Evolutionary conservation across 2,888 invertebrate species (phyloP), one percentile per base, ranked within the genome.

Genomic region (Odontomyia ornata): DNA sequence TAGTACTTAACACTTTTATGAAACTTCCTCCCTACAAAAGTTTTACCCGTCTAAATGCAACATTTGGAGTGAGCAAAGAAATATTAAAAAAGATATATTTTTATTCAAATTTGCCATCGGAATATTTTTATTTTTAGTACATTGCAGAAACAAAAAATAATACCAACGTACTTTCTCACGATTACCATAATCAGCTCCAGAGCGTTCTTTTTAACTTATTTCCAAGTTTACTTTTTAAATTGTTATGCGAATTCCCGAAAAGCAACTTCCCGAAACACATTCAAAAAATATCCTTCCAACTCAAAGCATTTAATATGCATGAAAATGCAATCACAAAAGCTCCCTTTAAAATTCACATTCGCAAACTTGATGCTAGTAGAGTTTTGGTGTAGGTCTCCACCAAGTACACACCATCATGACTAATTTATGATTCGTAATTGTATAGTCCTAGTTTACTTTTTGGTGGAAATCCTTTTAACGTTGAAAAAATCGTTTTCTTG

Each of bases 401-500:
- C 15, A 52, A 13, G 18, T 52, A 52, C 52, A 52, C n/a, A 52
- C n/a, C 52, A 18, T 15, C 52, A 52, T 65, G 36, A 65, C 65
- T 36, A 65, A 36, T 65, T 36, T 65, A 65, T 36, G 1, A 65
- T 15, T 18, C 3, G 30, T 65, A 65, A 65, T 65, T 30, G n/a
- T 27, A n/a, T 23, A 9, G 25, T 30, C 15, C 15, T 64, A 30
- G 27, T 65, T 65, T 65, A 36, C 36, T 36, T 65, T 65, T 1
- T 18, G 11, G 62, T 27, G 52, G 18, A 52, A 52, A 27, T 62
- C 62, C 25, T 62, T 62, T 62, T 25, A 27, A 4, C 25, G 36
- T 9, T 30, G 65, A 65, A 28, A 36, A 65, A 65, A 36, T 65
- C 18, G 62, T 62, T 65, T 36, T 27, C 36, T 52, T 18, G 52